phyloP scores from a whole-genome alignment of 2,797 vertebrate species.

The Characodon lateralis region DNA sequence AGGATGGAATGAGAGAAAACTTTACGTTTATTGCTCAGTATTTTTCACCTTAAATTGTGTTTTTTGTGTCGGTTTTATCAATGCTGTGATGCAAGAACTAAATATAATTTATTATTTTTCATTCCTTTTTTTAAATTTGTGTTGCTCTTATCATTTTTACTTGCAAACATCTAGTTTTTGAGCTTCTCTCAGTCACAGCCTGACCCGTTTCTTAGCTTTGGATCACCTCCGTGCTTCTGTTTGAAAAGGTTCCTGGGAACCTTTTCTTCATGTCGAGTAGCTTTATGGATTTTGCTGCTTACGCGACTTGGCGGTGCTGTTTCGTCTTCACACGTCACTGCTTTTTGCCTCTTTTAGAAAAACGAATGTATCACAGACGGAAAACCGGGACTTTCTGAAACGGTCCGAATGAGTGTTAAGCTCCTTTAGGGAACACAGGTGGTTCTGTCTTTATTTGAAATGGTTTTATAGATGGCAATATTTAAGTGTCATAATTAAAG shows the following conservation, averaged over 20 bases:
- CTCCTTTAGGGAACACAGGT: constrained; percentile 36
- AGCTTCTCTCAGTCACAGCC: constrained; percentile 50
- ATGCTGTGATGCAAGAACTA: constrained; percentile 37
- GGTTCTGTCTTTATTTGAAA: constrained; percentile 53
- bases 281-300: constrained; percentile 69
- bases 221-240: constrained; percentile 73
- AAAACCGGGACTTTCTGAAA: constrained; percentile 51
- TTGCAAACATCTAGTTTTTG: constrained; percentile 36
- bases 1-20: constrained; percentile 56
- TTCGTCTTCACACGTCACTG: constrained; percentile 57
- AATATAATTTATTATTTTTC: constrained; percentile 20
- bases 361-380: constrained; percentile 64
- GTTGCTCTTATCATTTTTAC: constrained; percentile 27
- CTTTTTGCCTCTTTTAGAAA: constrained; percentile 67
- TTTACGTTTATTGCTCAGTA: constrained; percentile 46
- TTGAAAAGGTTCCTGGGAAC: constrained; percentile 24
- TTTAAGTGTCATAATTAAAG: constrained; percentile 66
- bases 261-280: constrained; percentile 64
- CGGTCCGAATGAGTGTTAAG: constrained; percentile 39
- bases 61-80: constrained; percentile 18
- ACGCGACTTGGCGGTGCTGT: constrained; percentile 55
- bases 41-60: constrained; percentile 26
- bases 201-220: constrained; percentile 61
- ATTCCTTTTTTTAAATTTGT: constrained; percentile 17
- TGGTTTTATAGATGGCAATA: constrained; percentile 77